A percentile compares a stretch with the other conserved stretches of the same genome.
Evolutionary conservation across 2,797 vertebrate species (phyloP).

Genomic region (Choloepus didactylus): DNA sequence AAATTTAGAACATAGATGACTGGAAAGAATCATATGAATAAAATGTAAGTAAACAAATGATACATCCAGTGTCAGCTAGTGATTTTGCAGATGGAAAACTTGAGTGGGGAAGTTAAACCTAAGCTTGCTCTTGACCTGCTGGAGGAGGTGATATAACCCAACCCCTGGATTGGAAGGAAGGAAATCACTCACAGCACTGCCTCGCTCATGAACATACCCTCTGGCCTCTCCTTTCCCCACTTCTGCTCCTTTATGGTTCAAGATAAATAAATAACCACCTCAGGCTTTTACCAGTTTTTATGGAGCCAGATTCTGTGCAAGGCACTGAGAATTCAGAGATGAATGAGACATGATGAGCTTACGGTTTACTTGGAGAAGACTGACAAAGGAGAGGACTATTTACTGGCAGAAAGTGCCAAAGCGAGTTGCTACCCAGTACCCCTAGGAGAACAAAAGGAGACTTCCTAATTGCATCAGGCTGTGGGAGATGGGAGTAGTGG

Average conservation of each 20-base stretch:
- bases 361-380: background rate
- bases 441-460: background rate
- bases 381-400: background rate
- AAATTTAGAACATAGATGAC: background rate
- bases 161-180: accelerated
- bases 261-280: background rate
- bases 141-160: background rate
- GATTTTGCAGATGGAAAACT: background rate
- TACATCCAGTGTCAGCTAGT: background rate
- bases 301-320: background rate
- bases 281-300: background rate
- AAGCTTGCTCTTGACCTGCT: background rate
- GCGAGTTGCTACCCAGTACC: background rate
- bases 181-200: accelerated
- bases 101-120: background rate
- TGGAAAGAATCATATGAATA: background rate
- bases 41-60: background rate
- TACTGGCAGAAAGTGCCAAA: background rate
- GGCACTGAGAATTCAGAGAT: background rate
- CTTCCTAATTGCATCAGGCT: background rate
- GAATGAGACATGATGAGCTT: background rate
- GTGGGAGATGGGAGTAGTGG: too few species aligned
- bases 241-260: background rate
- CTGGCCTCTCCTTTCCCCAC: background rate
- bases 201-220: background rate